These are phyloP conservation scores for Xiphorhynchus elegans DNA, from an alignment of 2,113 vertebrate genomes.

Conservation along the genomic window DNA sequence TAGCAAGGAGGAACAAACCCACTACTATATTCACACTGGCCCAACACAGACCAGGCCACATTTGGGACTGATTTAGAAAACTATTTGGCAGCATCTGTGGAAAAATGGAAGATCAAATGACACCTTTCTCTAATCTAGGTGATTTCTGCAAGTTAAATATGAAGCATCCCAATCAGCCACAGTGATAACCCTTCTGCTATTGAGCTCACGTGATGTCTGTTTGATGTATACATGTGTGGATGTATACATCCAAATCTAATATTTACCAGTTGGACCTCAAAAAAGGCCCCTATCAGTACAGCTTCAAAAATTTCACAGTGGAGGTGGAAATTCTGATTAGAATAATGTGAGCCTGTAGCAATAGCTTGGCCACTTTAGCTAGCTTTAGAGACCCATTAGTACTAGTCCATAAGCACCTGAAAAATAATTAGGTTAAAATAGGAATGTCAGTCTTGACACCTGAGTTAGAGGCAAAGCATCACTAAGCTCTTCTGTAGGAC, in stretches of 20 bases:
- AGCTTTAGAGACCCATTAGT: neutral
- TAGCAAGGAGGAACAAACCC: constrained; percentile 44
- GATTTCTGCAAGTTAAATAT: neutral
- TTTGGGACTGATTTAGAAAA: constrained; percentile 68
- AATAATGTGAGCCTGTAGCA: neutral
- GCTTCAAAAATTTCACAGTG: neutral
- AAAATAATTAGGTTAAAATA: neutral
- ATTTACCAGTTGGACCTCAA: neutral
- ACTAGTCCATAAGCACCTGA: neutral
- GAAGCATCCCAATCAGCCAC: neutral
- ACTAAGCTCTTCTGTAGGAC: neutral
- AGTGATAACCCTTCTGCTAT: neutral
- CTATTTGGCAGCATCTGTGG: constrained; percentile 53
- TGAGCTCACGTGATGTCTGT: neutral
- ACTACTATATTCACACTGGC: constrained; percentile 23
- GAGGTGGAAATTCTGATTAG: neutral
- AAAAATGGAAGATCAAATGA: constrained; percentile 51
- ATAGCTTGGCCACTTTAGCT: neutral
- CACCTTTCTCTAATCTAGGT: constrained; percentile 34
- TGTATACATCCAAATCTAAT: neutral
- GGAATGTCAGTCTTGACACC: neutral
- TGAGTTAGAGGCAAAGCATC: neutral
- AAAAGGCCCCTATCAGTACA: neutral
- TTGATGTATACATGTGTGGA: neutral
- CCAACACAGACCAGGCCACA: constrained; percentile 2